Conservation (phyloP, 2,888 invertebrate species). For the Prostheceraeus crozeri region DNA sequence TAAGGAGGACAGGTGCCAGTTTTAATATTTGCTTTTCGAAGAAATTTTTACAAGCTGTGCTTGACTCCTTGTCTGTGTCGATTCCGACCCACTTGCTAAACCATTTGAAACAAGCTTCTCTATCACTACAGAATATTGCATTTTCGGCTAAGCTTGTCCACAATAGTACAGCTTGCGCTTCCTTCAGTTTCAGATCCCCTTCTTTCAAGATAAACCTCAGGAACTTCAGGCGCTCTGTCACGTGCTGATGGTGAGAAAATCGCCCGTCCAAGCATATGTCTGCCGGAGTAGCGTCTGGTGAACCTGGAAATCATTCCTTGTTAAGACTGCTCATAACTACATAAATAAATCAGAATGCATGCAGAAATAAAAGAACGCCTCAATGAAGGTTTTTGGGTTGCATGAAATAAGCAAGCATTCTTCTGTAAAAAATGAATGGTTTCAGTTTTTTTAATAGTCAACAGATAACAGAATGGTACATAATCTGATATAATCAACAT, state of each 20-base stretch:
- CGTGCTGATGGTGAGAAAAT: constrained; percentile 82
- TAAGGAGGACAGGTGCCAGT: constrained; percentile 78
- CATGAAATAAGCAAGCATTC: too few relatives aligned
- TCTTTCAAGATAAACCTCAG: constrained; percentile 64
- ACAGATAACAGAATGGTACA: too few relatives aligned
- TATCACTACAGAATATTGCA: constrained; percentile 80
- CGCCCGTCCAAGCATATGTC: constrained; percentile 66
- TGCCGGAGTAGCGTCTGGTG: constrained; percentile 68
- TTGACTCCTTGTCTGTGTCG: constrained; percentile 89
- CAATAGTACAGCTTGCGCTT: constrained; percentile 80
- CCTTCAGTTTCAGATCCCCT: constrained; percentile 89
- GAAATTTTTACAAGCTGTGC: constrained; percentile 86
- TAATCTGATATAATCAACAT: too few relatives aligned
- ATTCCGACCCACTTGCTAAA: constrained; percentile 74
- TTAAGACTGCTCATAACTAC: too few relatives aligned
- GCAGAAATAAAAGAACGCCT: too few relatives aligned
- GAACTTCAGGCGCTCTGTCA: constrained; percentile 85
- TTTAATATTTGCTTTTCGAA: constrained; percentile 87
- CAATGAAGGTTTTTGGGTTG: too few relatives aligned
- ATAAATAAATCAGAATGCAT: too few relatives aligned
- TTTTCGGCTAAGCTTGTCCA: constrained; percentile 91
- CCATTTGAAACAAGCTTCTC: constrained; percentile 95
- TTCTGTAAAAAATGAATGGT: too few relatives aligned
- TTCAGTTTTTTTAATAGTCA: too few relatives aligned
- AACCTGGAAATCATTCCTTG: constrained; percentile 62